Evolutionary conservation across 2,888 invertebrate species (phyloP), one percentile per base, ranked within the genome.

Genomic region (Anticlea derivata): DNA sequence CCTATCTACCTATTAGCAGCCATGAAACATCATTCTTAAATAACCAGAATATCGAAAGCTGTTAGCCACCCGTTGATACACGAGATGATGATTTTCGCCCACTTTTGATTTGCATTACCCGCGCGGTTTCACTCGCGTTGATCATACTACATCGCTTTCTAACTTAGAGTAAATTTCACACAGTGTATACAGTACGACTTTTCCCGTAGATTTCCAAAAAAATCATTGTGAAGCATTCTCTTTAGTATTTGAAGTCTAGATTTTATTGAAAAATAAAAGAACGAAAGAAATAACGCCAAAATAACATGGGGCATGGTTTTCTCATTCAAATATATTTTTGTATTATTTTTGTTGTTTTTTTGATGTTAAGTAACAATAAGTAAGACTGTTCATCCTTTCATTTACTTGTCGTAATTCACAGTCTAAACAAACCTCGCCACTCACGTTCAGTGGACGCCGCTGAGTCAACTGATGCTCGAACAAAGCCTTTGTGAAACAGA

Each of bases 1-100:
- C 65, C 58, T 61, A 60, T 57, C 63, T 61, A 68, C 72, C 73
- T 73, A 67, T 66, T 71, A 73, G 70, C 66, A 49, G 63, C 56
- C 60, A 67, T 66, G 70, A 70, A 63, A 60, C 63, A 68, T 52
- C 27, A 44, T 41, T 34, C 33, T 49, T 35, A 41, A 47, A 52
- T 40, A 52, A 47, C 40, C 35, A 43, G 47, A 57, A 50, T 46
- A 58, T 38, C 27, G 22, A 31, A 30, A 30, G 39, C 13, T 34
- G 26, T 44, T 51, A 44, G 27, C 17, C 41, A 50, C 33, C 26
- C 48, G 38, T 30, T 24, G 20, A 12, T 40, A 29, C 7, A 30
- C 10, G 24, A 37, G 29, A 20, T 7, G 40, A 20, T 5, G 5
- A 10, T 17, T 22, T 40, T 41, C 2, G 12, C 23, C 23, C 0